A percentile compares a stretch with the other conserved stretches of the same genome.
These are phyloP conservation scores for Hippocampus mohnikei DNA, from an alignment of 2,113 vertebrate species.

Conservation along the genomic window DNA sequence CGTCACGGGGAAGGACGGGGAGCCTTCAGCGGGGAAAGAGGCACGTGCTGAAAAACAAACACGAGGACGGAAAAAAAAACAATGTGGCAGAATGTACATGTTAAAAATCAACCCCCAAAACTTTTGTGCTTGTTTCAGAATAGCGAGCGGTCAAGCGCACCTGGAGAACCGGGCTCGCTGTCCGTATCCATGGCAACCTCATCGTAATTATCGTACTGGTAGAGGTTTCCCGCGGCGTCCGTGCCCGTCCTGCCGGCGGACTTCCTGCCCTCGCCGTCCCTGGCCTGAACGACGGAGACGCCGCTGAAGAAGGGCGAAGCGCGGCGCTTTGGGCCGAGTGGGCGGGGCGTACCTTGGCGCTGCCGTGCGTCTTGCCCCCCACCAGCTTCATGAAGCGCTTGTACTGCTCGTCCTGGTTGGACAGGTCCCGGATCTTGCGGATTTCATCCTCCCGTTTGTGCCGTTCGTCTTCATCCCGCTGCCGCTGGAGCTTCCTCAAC, in stretches of 20 bases:
- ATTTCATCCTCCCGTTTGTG: constrained; percentile 95
- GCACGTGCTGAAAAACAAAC: constrained; percentile 43
- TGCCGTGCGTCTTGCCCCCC: constrained; percentile 79
- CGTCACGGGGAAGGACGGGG: constrained; percentile 3
- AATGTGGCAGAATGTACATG: too few species aligned
- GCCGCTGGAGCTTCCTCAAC: constrained; percentile 83
- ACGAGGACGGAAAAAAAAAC: not conserved
- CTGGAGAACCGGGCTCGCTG: constrained; percentile 91
- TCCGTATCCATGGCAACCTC: constrained; percentile 99
- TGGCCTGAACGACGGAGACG: constrained; percentile 73
- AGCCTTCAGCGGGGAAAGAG: not conserved
- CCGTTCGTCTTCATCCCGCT: constrained; percentile 87
- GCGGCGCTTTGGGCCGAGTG: too few species aligned
- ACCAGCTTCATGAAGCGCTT: constrained; percentile 98
- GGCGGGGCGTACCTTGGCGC: constrained; percentile 75
- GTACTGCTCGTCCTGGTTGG: constrained; percentile 97
- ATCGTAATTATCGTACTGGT: constrained; percentile 98
- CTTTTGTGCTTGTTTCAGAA: too few species aligned
- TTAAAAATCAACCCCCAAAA: too few species aligned
- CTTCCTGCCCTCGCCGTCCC: constrained; percentile 84
- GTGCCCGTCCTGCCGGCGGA: constrained; percentile 79
- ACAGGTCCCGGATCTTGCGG: constrained; percentile 89
- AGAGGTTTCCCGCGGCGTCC: constrained; percentile 86
- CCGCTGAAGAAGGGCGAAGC: not conserved
- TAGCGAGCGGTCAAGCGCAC: constrained; percentile 61